phyloP scores from a whole-genome alignment of 2,797 vertebrate genomes.

The Ataeniobius toweri region DNA sequence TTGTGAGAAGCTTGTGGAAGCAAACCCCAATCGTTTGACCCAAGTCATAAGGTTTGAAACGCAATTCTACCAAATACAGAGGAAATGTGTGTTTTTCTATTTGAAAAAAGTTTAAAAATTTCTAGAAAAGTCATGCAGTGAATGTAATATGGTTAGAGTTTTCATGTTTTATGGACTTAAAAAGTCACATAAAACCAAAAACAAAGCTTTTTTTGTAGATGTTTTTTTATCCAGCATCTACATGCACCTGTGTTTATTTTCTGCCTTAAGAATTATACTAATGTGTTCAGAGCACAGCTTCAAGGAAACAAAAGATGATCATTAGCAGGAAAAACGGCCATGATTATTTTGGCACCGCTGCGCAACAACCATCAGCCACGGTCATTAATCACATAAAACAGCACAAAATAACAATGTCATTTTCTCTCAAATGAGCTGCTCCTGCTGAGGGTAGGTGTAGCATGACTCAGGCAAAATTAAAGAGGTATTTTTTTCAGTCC shows the following conservation, averaged over 20 bases:
- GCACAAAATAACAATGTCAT: slow-evolving; percentile 3
- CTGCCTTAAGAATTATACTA: slow-evolving; percentile 7
- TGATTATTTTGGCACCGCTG: slow-evolving; percentile 9
- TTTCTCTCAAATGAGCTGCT: slow-evolving; percentile 7
- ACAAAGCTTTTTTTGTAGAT: neutral
- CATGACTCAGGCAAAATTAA: slow-evolving; percentile 23
- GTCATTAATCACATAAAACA: slow-evolving; percentile 12
- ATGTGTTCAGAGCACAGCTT: slow-evolving; percentile 6
- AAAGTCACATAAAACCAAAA: neutral
- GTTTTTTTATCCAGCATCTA: neutral
- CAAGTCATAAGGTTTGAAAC: no score
- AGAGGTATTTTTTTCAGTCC: slow-evolving; percentile 7
- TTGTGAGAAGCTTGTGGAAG: no score
- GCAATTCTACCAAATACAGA: no score
- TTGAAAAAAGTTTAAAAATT: no score
- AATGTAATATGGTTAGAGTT: no score
- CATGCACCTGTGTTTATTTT: neutral
- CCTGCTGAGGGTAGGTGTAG: slow-evolving; percentile 13
- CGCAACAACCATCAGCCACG: slow-evolving; percentile 7
- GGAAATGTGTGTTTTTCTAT: no score
- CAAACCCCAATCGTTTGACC: no score
- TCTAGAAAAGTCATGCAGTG: no score
- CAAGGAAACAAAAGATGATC: slow-evolving; percentile 9
- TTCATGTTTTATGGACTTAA: no score
- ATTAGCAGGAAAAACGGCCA: neutral